Evolutionary conservation across 2,113 vertebrate genomes (phyloP).

Genomic region (Oncorhynchus nerka): DNA sequence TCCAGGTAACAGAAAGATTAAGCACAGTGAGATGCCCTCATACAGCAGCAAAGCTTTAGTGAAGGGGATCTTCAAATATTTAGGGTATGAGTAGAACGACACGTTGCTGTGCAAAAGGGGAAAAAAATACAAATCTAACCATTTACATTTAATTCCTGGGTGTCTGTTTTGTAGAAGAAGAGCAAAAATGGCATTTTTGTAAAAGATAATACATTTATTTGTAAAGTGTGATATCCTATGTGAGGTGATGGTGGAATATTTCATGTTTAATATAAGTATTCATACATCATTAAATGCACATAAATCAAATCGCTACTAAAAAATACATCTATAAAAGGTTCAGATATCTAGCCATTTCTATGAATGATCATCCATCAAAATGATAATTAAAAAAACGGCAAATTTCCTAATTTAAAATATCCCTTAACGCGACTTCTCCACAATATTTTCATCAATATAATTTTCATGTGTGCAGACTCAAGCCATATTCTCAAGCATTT

Average conservation of each 20-base stretch:
- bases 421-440: neutral
- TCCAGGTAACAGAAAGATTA: slow-evolving; percentile 76
- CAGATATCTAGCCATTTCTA: neutral
- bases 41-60: slow-evolving; percentile 61
- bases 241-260: neutral
- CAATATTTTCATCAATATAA: neutral
- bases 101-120: slow-evolving; percentile 48
- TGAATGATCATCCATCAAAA: neutral
- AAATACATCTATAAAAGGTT: neutral
- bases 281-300: neutral
- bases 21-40: slow-evolving; percentile 60
- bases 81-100: slow-evolving; percentile 68
- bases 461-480: neutral
- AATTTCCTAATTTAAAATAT: neutral
- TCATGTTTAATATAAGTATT: neutral
- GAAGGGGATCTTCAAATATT: slow-evolving; percentile 78
- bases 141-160: slow-evolving; percentile 59
- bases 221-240: neutral
- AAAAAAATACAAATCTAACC: slow-evolving; percentile 60
- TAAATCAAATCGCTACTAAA: neutral
- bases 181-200: neutral
- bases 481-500: slow-evolving; percentile 58
- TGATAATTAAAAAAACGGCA: neutral
- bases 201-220: slow-evolving; percentile 3
- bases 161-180: slow-evolving; percentile 25